Base-by-base conservation (phyloP, 1,140 invertebrate genomes). In the Calephelis nemesis region DNA sequence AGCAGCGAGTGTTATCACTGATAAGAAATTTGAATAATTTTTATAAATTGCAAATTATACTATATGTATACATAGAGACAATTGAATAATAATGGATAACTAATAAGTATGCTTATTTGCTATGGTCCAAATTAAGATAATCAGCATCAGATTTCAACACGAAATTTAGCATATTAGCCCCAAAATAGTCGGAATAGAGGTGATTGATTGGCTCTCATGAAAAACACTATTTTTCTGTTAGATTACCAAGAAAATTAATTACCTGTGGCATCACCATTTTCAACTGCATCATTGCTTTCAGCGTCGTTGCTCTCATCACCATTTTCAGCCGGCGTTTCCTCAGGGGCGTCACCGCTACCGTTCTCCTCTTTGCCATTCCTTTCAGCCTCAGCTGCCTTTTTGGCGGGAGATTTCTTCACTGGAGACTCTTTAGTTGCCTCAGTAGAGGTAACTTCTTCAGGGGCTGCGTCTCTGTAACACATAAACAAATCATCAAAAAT, bases 211-310 rank as follows among this genome's bases (percentile, higher is more conserved):
- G 5, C 5, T 8, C 42, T 42, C 42, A 42, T 7, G 42, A 42
- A 8, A 4, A 7, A 42, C 7, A 19, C 42, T 7, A 42, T 42
- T 42, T 42, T 42, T 7, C 5, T 0, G 8, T 45, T 45, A 5
- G 42, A 19, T 62, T 12, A 39, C 11, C 1, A 9, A 12, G 12
- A 62, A 62, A n/a, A 19, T 19, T 62, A 81, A 69, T 78, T 82
- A 93, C 93, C 93, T 90, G 92, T 93, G 47, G 92, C 92, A 72
- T 93, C 92, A 48, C 94, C 94, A 74, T 94, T 94, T 74, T 94
- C 94, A 66, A 93, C 92, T 65, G 93, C 92, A 78, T 94, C 93
- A 69, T 91, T 92, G 80, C 94, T 94, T 60, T 94, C 92, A 4
- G 92, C 92, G 0, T 93, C 92, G 60, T 88, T 81, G 15, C 86